Base-by-base conservation (phyloP, 1,140 invertebrate genomes). In the Hycleus cichorii region DNA sequence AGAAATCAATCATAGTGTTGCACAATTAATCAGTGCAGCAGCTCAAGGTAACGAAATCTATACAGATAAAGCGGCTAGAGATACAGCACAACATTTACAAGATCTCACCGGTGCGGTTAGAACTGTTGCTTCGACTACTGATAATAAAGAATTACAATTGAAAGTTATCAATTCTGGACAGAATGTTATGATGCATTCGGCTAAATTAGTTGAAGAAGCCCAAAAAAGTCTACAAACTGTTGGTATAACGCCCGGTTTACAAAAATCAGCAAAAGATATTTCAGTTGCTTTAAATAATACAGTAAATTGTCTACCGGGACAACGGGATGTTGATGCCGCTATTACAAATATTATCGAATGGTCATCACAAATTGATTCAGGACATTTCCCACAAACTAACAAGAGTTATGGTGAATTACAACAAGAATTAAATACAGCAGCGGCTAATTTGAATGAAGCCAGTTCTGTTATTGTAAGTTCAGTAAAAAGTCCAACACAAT, bases 271-370 rank as follows among this genome's bases (percentile, higher is more conserved):
- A 2, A 78, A 82, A 53, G 79, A 65, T 12, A 81, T 84, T 0
- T 71, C 66, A 49, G 72, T 61, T 4, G 77, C 83, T 2, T 68
- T 88, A 12, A 81, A 83, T 49, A 76, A 79, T 42, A 86, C 86
- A 3, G 81, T 95, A 4, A 88, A 87, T 59, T 90, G 88, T 66
- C 78, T 95, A 40, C 92, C 93, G 7, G 91, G 93, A 0, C 92
- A 96, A 67, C 82, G 86, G 64, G 93, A 95, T 69, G 85, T 97
- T 3, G 93, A 97, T 70, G 81, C 86, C 10, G 90, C 91, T 0
- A 88, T 96, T 64, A 81, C 84, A 58, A 84, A 82, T 57, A 94
- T 97, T 50, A 87, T 84, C 49, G 81, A 87, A 60, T 85, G 86
- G 39, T 85, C 85, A 39, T 81, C 88, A 57, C 81, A 84, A 7